These are phyloP conservation scores for Ditylenchus dipsaci DNA, from an alignment of 1,140 invertebrate genomes.

Conservation along the genomic window DNA sequence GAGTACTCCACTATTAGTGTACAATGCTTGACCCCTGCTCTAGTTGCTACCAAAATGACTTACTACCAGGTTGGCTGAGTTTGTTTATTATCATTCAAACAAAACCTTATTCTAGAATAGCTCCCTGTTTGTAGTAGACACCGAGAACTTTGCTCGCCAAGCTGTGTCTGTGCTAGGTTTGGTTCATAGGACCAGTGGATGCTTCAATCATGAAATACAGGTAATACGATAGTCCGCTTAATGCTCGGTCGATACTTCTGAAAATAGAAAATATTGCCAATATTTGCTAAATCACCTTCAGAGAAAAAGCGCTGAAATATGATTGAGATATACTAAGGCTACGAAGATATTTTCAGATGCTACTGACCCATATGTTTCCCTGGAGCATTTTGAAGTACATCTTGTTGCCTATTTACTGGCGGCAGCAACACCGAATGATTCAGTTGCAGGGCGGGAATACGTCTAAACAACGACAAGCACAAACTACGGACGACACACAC, in stretches of 20 bases:
- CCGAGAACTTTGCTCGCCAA: conserved; percentile 47
- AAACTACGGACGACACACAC: background rate
- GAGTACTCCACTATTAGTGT: conserved; percentile 52
- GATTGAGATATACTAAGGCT: no score
- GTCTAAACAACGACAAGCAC: background rate
- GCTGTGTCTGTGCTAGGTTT: conserved; percentile 46
- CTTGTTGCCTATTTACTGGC: conserved; percentile 49
- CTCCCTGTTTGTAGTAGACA: conserved; percentile 50
- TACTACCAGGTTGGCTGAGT: conserved; percentile 46
- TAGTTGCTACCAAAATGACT: conserved; percentile 56
- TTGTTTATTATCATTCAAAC: background rate
- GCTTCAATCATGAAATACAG: conserved; percentile 55
- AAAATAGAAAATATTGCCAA: no score
- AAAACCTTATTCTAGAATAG: conserved; percentile 36
- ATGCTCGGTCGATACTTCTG: no score
- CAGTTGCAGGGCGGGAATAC: conserved; percentile 17
- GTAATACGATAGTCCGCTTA: conserved; percentile 20
- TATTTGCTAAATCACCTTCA: no score
- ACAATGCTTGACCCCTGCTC: conserved; percentile 52
- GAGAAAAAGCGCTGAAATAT: no score
- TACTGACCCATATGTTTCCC: conserved; percentile 38
- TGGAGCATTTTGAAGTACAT: conserved; percentile 40
- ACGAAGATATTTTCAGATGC: conserved; percentile 26
- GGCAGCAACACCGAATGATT: conserved; percentile 40
- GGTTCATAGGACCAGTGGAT: conserved; percentile 43